These are phyloP conservation scores for Euwallacea similis DNA, from an alignment of 1,140 invertebrate species.

Conservation along the genomic window DNA sequence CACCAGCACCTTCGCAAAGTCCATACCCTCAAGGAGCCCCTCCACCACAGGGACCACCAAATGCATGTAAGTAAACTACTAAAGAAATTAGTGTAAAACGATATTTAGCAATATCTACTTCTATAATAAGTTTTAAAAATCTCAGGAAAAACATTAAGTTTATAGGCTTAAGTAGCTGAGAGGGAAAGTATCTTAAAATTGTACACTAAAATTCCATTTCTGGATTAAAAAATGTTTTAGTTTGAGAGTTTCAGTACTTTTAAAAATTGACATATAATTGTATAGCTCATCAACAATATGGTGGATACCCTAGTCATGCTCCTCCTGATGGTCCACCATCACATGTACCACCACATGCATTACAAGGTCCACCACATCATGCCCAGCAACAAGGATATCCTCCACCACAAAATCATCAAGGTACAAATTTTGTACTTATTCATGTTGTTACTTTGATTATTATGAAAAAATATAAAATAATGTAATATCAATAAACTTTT, in stretches of 20 bases:
- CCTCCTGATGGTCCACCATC: constrained; percentile 8
- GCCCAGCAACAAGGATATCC: constrained; percentile 23
- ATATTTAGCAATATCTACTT: too few relatives aligned
- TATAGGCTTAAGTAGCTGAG: too few relatives aligned
- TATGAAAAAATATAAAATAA: constrained; percentile 1
- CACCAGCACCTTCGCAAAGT: constrained; percentile 57
- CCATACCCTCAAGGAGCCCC: constrained; percentile 51
- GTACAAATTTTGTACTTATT: background rate
- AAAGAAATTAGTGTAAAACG: background rate
- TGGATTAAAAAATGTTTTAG: too few relatives aligned
- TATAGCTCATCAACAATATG: constrained; percentile 19
- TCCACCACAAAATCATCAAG: constrained; percentile 27
- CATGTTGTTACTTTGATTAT: background rate
- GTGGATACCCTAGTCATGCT: constrained; percentile 28
- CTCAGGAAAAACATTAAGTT: too few relatives aligned
- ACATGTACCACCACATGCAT: constrained; percentile 16
- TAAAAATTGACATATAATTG: too few relatives aligned
- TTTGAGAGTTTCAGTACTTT: too few relatives aligned
- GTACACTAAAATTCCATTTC: too few relatives aligned
- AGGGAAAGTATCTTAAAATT: too few relatives aligned
- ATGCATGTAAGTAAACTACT: constrained; percentile 9
- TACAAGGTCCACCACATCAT: constrained; percentile 22
- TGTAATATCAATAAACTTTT: background rate
- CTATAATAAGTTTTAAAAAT: too few relatives aligned
- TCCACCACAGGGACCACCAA: constrained; percentile 18